A percentile compares a stretch with the other conserved stretches of the same genome.
Conservation (phyloP, 2,113 vertebrate genomes). For the Corythornis madagascariensis region DNA sequence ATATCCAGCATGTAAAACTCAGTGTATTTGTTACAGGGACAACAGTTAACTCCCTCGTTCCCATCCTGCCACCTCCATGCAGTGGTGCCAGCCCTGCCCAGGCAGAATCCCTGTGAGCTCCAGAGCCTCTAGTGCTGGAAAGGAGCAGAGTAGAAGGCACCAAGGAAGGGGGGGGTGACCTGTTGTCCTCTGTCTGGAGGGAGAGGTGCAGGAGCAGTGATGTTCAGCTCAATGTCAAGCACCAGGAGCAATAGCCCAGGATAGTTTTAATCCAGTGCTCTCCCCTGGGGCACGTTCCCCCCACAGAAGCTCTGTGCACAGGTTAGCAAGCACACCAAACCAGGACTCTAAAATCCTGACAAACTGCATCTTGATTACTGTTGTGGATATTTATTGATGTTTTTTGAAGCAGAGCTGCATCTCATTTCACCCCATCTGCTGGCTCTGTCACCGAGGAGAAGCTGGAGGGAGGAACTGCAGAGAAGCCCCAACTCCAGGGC, state of each 20-base stretch:
- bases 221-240: neutral
- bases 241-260: neutral
- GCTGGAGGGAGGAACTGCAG: conserved; percentile 55
- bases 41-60: neutral
- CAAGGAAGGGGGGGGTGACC: neutral
- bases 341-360: neutral
- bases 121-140: neutral
- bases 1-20: neutral
- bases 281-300: neutral
- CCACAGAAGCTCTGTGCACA: neutral
- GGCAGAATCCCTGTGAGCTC: neutral
- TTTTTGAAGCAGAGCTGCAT: conserved; percentile 23
- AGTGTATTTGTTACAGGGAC: neutral
- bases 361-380: neutral
- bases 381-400: neutral
- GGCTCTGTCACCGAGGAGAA: conserved; percentile 18
- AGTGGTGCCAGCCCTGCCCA: neutral
- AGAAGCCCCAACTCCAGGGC: conserved; percentile 26
- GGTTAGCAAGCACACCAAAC: neutral
- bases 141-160: neutral
- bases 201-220: neutral
- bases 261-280: neutral
- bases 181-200: neutral
- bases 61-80: neutral
- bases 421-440: conserved; percentile 56